Percentiles rank a stretch among this genome's conserved stretches.
phyloP scores from a whole-genome alignment of 2,113 vertebrate genomes.

The Leucoraja erinaceus region DNA sequence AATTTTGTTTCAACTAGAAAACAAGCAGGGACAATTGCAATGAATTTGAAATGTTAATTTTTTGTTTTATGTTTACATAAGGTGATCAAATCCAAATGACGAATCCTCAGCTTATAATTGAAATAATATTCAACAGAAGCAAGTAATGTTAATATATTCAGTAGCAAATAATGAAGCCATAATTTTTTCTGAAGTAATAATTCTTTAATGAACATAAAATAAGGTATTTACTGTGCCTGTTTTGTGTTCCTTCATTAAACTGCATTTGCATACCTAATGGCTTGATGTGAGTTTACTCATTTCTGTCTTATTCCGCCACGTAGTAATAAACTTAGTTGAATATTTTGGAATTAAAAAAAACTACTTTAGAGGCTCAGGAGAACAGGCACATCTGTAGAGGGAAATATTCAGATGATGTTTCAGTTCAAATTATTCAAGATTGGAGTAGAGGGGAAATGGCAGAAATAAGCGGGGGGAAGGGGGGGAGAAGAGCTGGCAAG shows the following conservation, averaged over 20 bases:
- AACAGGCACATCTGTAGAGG: too few species aligned
- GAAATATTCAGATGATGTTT: too few species aligned
- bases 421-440: too few species aligned
- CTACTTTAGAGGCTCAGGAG: too few species aligned
- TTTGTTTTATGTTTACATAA: neutral
- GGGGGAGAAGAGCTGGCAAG: too few species aligned
- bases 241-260: constrained; percentile 10
- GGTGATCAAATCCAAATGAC: neutral
- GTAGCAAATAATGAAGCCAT: too few species aligned
- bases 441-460: too few species aligned
- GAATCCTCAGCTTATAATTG: neutral
- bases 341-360: neutral
- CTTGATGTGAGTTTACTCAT: neutral
- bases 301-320: neutral
- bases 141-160: neutral
- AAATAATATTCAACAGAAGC: neutral
- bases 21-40: neutral
- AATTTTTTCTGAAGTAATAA: neutral
- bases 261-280: neutral
- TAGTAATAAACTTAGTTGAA: neutral
- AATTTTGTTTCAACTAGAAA: neutral
- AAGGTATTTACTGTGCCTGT: neutral
- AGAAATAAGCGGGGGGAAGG: too few species aligned
- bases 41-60: neutral
- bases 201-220: neutral